Conservation (phyloP, 1,140 invertebrate species). For the Arion vulgaris region DNA sequence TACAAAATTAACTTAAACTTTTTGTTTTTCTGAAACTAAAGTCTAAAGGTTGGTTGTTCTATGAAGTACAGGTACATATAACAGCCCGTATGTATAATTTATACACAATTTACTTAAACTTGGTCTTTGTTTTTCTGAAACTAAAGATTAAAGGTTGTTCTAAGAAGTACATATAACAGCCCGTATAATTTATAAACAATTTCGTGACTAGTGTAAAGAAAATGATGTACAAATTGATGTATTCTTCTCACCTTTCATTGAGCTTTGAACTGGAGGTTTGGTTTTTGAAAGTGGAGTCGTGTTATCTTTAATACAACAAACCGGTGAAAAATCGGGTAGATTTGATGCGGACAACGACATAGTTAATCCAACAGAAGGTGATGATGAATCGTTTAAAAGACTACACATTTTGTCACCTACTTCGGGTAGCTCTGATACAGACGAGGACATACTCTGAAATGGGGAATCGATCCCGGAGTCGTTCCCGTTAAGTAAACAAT, state of each 20-base stretch:
- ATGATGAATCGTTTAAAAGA: background rate
- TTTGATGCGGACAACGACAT: background rate
- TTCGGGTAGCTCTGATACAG: background rate
- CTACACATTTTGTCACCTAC: background rate
- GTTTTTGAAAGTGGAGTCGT: background rate
- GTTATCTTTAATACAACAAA: background rate
- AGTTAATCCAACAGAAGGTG: slow-evolving; percentile 1
- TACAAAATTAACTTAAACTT: no score
- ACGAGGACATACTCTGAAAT: background rate
- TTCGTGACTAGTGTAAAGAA: no score
- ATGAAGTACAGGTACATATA: no score
- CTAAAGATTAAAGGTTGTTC: no score
- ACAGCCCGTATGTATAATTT: no score
- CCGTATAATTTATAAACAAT: no score
- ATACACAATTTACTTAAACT: no score
- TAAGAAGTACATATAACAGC: no score
- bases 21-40: no score
- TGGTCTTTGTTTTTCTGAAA: no score
- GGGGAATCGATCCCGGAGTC: background rate
- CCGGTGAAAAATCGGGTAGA: background rate
- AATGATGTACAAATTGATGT: no score
- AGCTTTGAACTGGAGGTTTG: background rate
- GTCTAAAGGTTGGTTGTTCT: no score
- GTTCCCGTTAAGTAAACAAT: background rate
- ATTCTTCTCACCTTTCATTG: background rate